Evolutionary conservation across 2,113 vertebrate genomes (phyloP), one percentile per base, ranked within the genome.

Genomic region (Cyanoliseus patagonus): DNA sequence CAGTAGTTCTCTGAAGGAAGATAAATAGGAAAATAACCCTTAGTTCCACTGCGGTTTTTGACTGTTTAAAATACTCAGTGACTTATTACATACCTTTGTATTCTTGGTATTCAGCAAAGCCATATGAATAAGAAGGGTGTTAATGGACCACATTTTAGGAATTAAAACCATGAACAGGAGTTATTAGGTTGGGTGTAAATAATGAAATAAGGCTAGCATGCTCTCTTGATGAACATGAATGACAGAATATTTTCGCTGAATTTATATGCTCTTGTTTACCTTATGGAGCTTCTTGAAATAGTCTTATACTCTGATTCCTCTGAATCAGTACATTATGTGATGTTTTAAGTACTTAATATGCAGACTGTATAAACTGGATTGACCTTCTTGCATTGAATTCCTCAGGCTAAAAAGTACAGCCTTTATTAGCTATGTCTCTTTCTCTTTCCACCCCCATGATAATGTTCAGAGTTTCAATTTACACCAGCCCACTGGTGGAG

Each of bases 401-500:
- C 61, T 92, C 51, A 84, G 83, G 42, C 64, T 86, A 72, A 88
- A 81, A 94, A 52, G 47, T 74, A 64, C 61, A 84, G 62, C 46
- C 69, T 90, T 90, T 59, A 13, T 55, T 46, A 94, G 24, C 30
- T 19, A 3, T 62, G 37, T 92, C 75, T 95, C 51, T 51, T 94
- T 51, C 49, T 93, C 55, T 90, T 92, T 90, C 95, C 92, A 96
- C 90, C 94, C 93, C 90, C 95, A 74, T 86, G 35, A 78, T 93
- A 93, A 94, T 8, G 42, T 90, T 93, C 90, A 75, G 79, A 79
- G 83, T 73, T 95, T 83, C 64, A 92, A 78, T 91, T 96, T 94
- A 78, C 83, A 94, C 61, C 95, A 97, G 52, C 90, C 57, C 92
- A 94, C 93, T 90, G 42, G 90, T 23, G 77, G 53, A 92, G 86